phyloP scores from a whole-genome alignment of 2,888 invertebrate genomes.

The Polietes domitor region DNA sequence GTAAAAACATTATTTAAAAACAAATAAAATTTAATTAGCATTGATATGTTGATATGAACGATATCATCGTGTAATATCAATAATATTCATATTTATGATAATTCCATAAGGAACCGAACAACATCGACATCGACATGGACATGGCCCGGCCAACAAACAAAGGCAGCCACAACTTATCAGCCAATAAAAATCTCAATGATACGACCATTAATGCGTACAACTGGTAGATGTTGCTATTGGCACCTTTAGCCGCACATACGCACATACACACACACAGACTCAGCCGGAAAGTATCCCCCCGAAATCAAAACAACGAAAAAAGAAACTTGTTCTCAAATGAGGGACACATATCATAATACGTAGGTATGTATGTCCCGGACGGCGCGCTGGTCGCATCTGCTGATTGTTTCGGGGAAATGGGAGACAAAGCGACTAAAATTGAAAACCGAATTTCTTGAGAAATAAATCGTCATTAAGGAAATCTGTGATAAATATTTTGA shows the following conservation, averaged over 20 bases:
- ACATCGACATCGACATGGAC: not conserved
- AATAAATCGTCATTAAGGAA: conserved; percentile 67
- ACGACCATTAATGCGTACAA: conserved; percentile 63
- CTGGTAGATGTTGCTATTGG: conserved; percentile 65
- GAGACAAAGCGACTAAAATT: conserved; percentile 43
- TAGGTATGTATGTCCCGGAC: not conserved
- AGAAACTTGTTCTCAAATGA: conserved; percentile 14
- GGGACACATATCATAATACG: conserved; percentile 51
- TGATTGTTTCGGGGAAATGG: conserved; percentile 31
- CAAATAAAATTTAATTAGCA: conserved; percentile 56
- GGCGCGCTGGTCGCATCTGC: not conserved
- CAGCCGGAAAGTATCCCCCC: not conserved
- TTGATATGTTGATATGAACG: conserved; percentile 30
- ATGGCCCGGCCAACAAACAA: too few species aligned
- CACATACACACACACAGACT: too few species aligned
- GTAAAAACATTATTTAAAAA: conserved; percentile 45
- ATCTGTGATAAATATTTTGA: conserved; percentile 65
- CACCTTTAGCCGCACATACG: conserved; percentile 58
- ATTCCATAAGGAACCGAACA: too few species aligned
- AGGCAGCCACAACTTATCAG: conserved; percentile 21
- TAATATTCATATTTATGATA: conserved; percentile 39
- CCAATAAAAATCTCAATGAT: conserved; percentile 61
- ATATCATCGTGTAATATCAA: conserved; percentile 47
- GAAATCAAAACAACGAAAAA: not conserved
- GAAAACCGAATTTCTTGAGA: conserved; percentile 56